A percentile compares a stretch with the other conserved stretches of the same genome.
Evolutionary conservation across 2,797 vertebrate species (phyloP).

Genomic region (Enteromius unitaeniatus): DNA sequence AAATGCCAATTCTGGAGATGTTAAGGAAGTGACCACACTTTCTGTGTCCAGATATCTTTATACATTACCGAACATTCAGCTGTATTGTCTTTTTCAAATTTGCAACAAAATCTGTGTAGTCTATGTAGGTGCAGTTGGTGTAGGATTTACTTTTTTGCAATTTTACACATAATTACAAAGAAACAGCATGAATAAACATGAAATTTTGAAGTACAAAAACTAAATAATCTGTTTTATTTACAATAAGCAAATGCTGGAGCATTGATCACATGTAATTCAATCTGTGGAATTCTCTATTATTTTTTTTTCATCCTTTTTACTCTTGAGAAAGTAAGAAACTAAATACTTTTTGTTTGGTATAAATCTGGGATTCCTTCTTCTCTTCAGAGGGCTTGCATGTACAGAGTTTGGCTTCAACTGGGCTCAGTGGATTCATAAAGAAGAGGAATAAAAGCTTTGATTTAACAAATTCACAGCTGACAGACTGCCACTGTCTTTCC

Average conservation of each 20-base stretch:
- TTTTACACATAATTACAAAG: not conserved
- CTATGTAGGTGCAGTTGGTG: not conserved
- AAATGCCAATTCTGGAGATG: constrained; percentile 30
- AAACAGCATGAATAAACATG: not conserved
- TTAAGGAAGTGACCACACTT: not conserved
- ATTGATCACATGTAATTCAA: constrained; percentile 1
- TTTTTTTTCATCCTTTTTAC: constrained; percentile 40
- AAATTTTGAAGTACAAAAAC: not conserved
- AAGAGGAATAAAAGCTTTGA: constrained; percentile 54
- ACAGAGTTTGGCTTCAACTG: constrained; percentile 66
- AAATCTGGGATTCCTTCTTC: constrained; percentile 38
- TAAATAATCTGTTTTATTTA: not conserved
- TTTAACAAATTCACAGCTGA: constrained; percentile 61
- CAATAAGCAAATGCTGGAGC: not conserved
- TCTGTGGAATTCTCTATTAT: constrained; percentile 22
- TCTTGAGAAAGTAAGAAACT: not conserved
- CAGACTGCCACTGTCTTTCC: constrained; percentile 70
- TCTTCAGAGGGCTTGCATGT: constrained; percentile 64
- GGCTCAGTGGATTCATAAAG: constrained; percentile 64
- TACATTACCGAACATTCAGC: not conserved
- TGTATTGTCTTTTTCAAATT: not conserved
- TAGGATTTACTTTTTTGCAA: not conserved
- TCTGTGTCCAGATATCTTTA: not conserved
- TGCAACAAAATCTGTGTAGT: not conserved
- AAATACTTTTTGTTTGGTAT: constrained; percentile 34